phyloP scores from a whole-genome alignment of 2,888 invertebrate genomes.

The Bembecia ichneumoniformis region DNA sequence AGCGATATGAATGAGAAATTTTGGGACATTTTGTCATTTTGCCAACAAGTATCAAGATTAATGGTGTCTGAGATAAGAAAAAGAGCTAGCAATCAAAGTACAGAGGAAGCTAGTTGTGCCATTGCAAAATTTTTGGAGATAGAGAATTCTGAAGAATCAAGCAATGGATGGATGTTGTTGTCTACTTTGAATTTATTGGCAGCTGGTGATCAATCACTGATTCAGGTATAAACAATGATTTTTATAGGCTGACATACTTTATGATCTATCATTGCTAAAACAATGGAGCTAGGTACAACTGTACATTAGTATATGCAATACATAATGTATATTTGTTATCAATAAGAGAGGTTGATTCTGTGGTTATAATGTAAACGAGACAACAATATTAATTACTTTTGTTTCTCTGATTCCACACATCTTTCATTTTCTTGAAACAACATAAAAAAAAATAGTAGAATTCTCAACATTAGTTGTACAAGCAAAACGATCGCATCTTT shows the following conservation, averaged over 20 bases:
- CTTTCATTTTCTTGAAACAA: too few species aligned
- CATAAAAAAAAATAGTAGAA: too few species aligned
- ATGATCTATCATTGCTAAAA: too few species aligned
- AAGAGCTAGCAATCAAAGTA: conserved; percentile 95
- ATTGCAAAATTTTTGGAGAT: conserved; percentile 98
- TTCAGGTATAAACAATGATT: conserved; percentile 76
- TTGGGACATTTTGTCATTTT: conserved; percentile 95
- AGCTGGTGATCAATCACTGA: conserved; percentile 89
- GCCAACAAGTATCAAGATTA: conserved; percentile 92
- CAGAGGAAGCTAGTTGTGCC: conserved; percentile 95
- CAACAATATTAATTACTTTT: too few species aligned
- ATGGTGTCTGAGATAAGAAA: conserved; percentile 98
- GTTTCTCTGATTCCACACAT: too few species aligned
- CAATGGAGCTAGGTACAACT: too few species aligned
- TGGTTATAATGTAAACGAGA: too few species aligned
- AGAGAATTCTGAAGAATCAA: conserved; percentile 93
- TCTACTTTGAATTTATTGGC: conserved; percentile 93
- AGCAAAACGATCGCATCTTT: too few species aligned
- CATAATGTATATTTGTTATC: too few species aligned
- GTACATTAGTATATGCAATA: too few species aligned
- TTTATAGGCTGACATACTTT: neutral
- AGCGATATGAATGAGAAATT: conserved; percentile 98
- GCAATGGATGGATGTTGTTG: conserved; percentile 96
- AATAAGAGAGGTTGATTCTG: too few species aligned
- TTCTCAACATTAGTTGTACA: too few species aligned